Evolutionary conservation across 2,888 invertebrate species (phyloP), one percentile per base, ranked within the genome.

Genomic region (Caenorhabditis zanzibari): DNA sequence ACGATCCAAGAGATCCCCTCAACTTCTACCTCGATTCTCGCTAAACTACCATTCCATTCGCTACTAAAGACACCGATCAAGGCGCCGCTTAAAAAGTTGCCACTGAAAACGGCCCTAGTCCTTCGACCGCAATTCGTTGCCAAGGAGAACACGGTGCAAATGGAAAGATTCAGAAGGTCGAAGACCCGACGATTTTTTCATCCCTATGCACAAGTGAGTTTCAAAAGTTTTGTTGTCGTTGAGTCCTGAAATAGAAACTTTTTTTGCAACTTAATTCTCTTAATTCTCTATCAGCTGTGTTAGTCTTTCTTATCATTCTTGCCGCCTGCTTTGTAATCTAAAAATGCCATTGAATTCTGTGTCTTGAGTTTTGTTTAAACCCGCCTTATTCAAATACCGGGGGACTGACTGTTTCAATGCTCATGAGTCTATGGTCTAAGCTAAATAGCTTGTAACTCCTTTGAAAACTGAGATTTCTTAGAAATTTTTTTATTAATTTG

Each of bases 171-270:
- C 81, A 54, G 81, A 9, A 22, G 81, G 28, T 86, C 86, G 12
- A 77, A 79, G 28, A 89, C 89, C 19, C 68, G 89, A 16, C 52
- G 80, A 32, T 88, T 88, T 77, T 89, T 89, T 77, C 88, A 86
- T 75, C 89, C 89, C 19, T 89, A 89, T 61, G 85, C 85, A 22
- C 82, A 81, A 66, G 84, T 84, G 44, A 54, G 68, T 59, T 38
- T 56, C 12, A 10, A 22, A 35, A 19, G 35, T 35, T 59, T 35
- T 10, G 59, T 12, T 24, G 32, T 54, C 54, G n/a, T 19, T 19
- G 12, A 16, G n/a, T 47, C 19, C 44, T 22, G 22, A 64, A 47
- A 64, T 47, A 47, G 47, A 47, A 59, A 59, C 32, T 16, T 38
- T 22, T 44, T 58, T 19, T 47, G 5, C 58, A 72, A 59, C 59